Percentiles rank a stretch among this genome's conserved stretches.
Evolutionary conservation across 2,888 invertebrate species (phyloP).

Genomic region (Drosophila lacicola): DNA sequence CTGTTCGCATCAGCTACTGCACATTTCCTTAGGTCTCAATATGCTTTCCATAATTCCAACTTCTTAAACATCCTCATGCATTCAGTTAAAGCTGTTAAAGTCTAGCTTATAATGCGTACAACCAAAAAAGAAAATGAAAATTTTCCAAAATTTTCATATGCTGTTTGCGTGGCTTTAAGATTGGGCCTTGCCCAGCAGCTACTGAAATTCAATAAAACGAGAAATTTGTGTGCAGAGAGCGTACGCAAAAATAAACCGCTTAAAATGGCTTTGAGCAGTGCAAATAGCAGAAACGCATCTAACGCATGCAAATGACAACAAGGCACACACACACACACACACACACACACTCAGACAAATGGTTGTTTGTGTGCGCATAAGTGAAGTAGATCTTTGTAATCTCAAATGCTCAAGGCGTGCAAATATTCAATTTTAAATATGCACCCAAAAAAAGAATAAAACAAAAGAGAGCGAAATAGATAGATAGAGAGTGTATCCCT

Average conservation of each 20-base stretch:
- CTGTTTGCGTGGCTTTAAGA: conserved; percentile 15
- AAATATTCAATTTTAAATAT: conserved; percentile 80
- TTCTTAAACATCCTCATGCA: not conserved
- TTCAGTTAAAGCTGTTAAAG: not conserved
- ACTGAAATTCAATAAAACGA: conserved; percentile 47
- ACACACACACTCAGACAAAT: conserved; percentile 9
- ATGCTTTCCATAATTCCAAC: not conserved
- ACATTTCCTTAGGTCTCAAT: not conserved
- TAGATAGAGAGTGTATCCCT: not conserved
- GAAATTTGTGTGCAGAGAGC: conserved; percentile 43
- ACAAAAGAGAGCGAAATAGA: conserved; percentile 10
- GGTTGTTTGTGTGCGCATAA: conserved; percentile 58
- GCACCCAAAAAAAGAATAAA: conserved; percentile 52
- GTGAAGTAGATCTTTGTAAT: conserved; percentile 76
- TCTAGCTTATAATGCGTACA: no score
- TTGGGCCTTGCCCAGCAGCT: conserved; percentile 31
- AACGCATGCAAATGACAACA: conserved; percentile 77
- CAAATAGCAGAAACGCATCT: conserved; percentile 72
- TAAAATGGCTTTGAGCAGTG: conserved; percentile 75
- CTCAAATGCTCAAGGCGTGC: conserved; percentile 78
- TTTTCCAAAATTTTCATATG: not conserved
- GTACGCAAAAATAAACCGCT: conserved; percentile 70
- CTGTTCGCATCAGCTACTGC: no score
- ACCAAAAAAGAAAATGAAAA: not conserved
- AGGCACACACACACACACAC: conserved; percentile 38